Base-by-base conservation (phyloP, 2,113 vertebrate species). In the Bucco capensis region DNA sequence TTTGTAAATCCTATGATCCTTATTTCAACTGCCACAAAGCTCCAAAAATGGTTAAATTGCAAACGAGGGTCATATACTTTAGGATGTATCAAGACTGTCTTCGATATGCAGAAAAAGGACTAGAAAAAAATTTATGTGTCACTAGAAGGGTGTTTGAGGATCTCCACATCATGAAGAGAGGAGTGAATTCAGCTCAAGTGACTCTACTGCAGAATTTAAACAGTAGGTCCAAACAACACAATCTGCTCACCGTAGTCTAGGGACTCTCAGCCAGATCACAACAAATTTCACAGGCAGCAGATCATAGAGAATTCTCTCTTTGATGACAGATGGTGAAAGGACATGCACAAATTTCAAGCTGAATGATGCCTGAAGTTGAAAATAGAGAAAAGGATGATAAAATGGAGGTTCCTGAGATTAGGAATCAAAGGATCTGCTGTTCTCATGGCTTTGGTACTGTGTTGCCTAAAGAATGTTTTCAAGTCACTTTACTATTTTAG, bases 241-340 rank as follows among this genome's bases (percentile, higher is more conserved):
- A 62, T 71, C 88, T 94, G 88, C 78, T 88, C 75, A 76, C 83
- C 31, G 25, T 75, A 53, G 71, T 73, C 79, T 35, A 50, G 72
- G 72, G 79, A 94, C 33, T 25, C n/a, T 90, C 78, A 91, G 85
- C 16, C 83, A 83, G 64, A 90, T 69, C 64, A 46, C 54, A 54
- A 93, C 67, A 93, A 89, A 93, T 89, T 80, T 89, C 75, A 86
- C 33, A 54, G 76, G 86, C 86, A 88, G 37, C 72, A 91, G 53
- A 91, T 93, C 88, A 94, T 75, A 90, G 72, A 73, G 80, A 83
- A 91, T 44, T 58, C 79, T 73, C 64, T 73, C 88, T 94, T 93
- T 96, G 86, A 93, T 90, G 90, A 61, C 56, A 93, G 56, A 76
- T 83, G 90, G 91, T 95, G 83, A 91, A 96, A 96, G 88, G 28